A percentile compares a stretch with the other conserved stretches of the same genome.
Conservation (phyloP, 2,113 vertebrate genomes). For the Pelodiscus sinensis region DNA sequence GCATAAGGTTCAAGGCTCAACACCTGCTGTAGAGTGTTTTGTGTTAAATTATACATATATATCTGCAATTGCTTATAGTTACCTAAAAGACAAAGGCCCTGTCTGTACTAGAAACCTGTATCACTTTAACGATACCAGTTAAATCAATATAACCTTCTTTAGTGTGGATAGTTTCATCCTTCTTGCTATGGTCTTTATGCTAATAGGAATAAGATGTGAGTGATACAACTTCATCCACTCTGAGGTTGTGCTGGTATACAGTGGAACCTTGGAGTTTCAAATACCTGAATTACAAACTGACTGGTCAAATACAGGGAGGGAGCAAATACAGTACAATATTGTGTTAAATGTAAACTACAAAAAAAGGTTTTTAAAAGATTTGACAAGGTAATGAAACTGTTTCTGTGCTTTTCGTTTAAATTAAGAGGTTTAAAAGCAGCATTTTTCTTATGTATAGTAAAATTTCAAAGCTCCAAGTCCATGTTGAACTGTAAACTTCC, state of each 20-base stretch:
- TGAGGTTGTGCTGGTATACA: background rate
- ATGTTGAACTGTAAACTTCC: no score
- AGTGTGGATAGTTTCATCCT: background rate
- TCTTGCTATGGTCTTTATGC: background rate
- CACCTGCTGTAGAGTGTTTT: background rate
- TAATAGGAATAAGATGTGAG: background rate
- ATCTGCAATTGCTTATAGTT: background rate
- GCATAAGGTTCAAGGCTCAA: background rate
- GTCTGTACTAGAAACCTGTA: background rate
- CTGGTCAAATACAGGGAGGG: no score
- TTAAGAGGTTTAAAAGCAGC: no score
- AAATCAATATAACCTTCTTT: background rate
- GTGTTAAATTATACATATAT: background rate
- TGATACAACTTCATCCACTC: background rate
- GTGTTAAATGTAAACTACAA: no score
- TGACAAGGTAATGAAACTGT: no score
- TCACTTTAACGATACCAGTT: background rate
- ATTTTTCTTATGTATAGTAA: no score
- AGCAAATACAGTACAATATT: no score
- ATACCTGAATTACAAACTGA: no score
- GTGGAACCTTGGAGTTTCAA: no score
- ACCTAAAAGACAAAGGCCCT: background rate
- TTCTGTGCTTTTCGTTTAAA: no score
- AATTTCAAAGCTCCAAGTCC: no score
- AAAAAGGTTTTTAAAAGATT: no score